Conservation (phyloP, 1,140 invertebrate genomes). For the Temnothorax longispinosus region DNA sequence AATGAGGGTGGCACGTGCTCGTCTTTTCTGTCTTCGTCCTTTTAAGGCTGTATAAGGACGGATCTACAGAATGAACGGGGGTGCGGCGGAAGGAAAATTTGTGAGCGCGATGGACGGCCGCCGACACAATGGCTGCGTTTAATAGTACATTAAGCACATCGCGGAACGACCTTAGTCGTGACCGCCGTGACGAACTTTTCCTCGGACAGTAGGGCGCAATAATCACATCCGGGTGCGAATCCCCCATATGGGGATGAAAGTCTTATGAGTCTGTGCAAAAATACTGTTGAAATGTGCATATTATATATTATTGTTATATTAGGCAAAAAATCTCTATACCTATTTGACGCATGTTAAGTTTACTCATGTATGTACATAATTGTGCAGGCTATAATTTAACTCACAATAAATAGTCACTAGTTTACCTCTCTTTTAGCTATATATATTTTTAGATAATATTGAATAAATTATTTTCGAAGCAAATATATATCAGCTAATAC, state of each 20-base stretch:
- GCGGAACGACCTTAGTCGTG: conserved; percentile 55
- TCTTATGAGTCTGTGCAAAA: conserved; percentile 9
- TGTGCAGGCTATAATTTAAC: not conserved
- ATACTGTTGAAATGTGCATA: not conserved
- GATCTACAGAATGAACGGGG: conserved; percentile 32
- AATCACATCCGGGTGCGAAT: conserved; percentile 24
- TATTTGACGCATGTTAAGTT: not conserved
- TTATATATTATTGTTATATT: not conserved
- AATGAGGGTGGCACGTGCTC: conserved; percentile 71
- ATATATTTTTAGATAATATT: not conserved
- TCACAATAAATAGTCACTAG: not conserved
- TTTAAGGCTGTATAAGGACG: conserved; percentile 11
- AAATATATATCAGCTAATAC: not conserved
- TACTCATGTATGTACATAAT: not conserved
- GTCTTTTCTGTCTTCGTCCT: conserved; percentile 39
- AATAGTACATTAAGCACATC: conserved; percentile 81
- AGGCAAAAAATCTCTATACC: not conserved
- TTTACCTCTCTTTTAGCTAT: not conserved
- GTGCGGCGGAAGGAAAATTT: conserved; percentile 79
- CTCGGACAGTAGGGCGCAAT: conserved; percentile 44
- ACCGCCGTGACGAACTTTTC: conserved; percentile 71
- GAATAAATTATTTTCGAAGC: not conserved
- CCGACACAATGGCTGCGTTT: conserved; percentile 80
- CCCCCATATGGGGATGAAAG: conserved; percentile 31
- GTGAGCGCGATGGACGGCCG: conserved; percentile 76